Percentiles rank a stretch among this genome's conserved stretches.
Evolutionary conservation across 2,888 invertebrate genomes (phyloP).

Genomic region (Amphipyra tragopoginis): DNA sequence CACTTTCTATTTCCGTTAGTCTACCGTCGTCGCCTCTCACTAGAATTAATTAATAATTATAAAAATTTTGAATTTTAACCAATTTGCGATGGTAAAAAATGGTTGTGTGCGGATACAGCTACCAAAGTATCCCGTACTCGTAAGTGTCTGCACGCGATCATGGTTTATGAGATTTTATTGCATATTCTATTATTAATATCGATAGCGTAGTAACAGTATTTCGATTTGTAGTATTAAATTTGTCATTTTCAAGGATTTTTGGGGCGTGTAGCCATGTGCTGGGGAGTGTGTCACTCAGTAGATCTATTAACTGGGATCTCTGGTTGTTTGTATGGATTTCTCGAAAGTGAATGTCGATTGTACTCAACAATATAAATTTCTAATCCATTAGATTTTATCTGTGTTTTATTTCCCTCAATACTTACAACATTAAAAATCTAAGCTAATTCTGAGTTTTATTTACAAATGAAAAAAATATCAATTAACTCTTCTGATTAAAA

Average conservation of each 20-base stretch:
- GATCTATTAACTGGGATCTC: constrained; percentile 62
- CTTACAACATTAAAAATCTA: no score
- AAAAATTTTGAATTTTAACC: constrained; percentile 77
- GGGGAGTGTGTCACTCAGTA: constrained; percentile 59
- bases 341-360: constrained; percentile 85
- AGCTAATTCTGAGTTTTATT: background rate
- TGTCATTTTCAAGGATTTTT: constrained; percentile 79
- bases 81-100: constrained; percentile 64
- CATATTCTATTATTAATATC: constrained; percentile 82
- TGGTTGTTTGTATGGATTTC: constrained; percentile 74
- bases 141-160: constrained; percentile 70
- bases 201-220: constrained; percentile 84
- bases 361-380: constrained; percentile 90
- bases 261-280: constrained; percentile 63
- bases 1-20: constrained; percentile 76
- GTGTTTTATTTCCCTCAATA: constrained; percentile 76
- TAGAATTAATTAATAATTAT: constrained; percentile 70
- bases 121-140: constrained; percentile 53
- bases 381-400: constrained; percentile 85
- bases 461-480: no score
- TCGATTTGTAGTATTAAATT: constrained; percentile 86
- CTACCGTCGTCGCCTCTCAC: constrained; percentile 76
- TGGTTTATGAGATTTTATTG: constrained; percentile 79
- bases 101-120: constrained; percentile 66
- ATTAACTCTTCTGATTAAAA: no score